Base-by-base conservation (phyloP, 1,140 invertebrate genomes). In the Neuroterus valhalla region DNA sequence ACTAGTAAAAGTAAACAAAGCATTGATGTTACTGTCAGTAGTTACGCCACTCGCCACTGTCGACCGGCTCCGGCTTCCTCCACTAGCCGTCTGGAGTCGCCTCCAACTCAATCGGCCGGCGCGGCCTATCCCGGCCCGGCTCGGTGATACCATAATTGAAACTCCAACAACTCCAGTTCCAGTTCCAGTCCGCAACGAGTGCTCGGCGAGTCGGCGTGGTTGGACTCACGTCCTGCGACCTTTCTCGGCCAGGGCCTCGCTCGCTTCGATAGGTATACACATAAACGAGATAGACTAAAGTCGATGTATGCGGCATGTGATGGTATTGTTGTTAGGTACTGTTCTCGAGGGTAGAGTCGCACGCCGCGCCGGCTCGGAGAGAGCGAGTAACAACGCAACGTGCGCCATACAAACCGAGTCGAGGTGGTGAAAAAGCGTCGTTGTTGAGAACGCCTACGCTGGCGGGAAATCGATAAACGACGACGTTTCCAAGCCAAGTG, bases 381-480 rank as follows among this genome's bases (percentile, higher is more conserved):
- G 6, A 46, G 70, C 12, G 66, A 21, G 19, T 70, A 52, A 70
- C 70, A 68, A 71, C 72, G 46, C 23, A n/a, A 71, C 66, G 55
- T 14, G 26, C 55, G n/a, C 26, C 23, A 14, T n/a, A 23, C 21
- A 50, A 44, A 71, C 21, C 71, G 52, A 66, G 38, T 19, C 71
- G 52, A 66, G 38, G n/a, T 71, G 43, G 66, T 46, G 75, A 77
- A 77, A 77, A 78, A 75, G 72, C 73, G 74, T 81, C 52, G 70
- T 68, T 72, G 43, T 23, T 50, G 46, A 44, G 70, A 69, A 72
- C 66, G 78, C 78, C 78, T 76, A 77, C 76, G 72, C 76, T 76
- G 78, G 71, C 74, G 71, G 14, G 71, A 81, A 75, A 82, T 81
- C 77, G 77, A 82, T 81, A 82, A 74, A 70, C 79, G 68, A 70